Evolutionary conservation across 2,113 vertebrate species (phyloP).

Genomic region (Prietella phreatophila): DNA sequence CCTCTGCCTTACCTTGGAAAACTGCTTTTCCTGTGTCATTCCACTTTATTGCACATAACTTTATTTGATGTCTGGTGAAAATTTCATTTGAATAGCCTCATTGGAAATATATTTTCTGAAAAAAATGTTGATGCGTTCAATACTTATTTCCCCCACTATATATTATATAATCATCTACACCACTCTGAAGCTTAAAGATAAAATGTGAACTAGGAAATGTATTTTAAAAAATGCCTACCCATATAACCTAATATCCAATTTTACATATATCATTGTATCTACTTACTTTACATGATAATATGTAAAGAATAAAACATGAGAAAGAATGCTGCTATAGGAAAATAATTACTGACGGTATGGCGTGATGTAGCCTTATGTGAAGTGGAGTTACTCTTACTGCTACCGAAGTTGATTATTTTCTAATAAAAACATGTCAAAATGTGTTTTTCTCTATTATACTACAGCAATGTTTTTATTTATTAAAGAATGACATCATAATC

Average conservation of each 20-base stretch:
- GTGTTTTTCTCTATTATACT: not conserved
- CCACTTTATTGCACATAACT: no score
- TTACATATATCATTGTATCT: no score
- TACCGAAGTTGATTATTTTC: not conserved
- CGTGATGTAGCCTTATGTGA: not conserved
- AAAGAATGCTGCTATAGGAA: not conserved
- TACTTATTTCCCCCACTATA: no score
- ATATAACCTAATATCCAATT: not conserved
- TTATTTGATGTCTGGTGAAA: no score
- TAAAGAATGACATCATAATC: no score
- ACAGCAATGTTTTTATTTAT: not conserved
- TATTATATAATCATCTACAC: not conserved
- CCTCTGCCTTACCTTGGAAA: no score
- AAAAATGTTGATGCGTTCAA: no score
- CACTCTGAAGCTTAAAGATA: not conserved
- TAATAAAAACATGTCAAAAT: not conserved
- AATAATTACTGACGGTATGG: not conserved
- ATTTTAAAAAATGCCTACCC: not conserved
- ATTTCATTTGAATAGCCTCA: no score
- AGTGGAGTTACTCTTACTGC: not conserved
- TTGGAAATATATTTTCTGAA: not conserved
- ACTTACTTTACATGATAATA: not conserved
- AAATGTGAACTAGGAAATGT: not conserved
- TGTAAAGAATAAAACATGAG: not conserved
- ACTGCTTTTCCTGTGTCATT: no score